These are phyloP conservation scores for Eupithecia tripunctaria DNA, from an alignment of 2,888 invertebrate species.

Conservation along the genomic window DNA sequence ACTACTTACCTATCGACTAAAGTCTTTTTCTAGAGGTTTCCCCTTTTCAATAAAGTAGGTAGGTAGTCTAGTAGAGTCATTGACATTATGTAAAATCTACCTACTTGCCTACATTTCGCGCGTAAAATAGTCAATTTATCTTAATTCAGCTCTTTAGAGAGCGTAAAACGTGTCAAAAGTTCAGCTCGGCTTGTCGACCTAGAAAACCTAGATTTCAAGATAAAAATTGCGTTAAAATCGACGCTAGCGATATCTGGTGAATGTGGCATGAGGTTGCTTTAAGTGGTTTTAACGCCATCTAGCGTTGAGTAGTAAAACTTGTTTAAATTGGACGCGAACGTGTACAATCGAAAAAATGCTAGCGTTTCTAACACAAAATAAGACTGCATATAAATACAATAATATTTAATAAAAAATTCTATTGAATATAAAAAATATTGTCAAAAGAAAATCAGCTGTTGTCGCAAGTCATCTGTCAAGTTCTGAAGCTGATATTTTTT, in stretches of 20 bases:
- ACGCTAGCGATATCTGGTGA: slow-evolving; percentile 34
- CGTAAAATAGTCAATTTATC: slow-evolving; percentile 29
- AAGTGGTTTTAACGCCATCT: slow-evolving; percentile 47
- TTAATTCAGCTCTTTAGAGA: slow-evolving; percentile 24
- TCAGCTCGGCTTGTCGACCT: slow-evolving; percentile 24
- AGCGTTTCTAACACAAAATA: not conserved
- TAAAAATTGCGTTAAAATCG: slow-evolving; percentile 7
- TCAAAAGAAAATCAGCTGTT: slow-evolving; percentile 47
- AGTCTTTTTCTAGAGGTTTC: not conserved
- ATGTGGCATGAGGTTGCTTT: not conserved
- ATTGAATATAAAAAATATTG: not conserved
- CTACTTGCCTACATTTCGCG: not conserved
- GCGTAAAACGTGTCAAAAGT: slow-evolving; percentile 25
- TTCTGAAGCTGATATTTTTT: slow-evolving; percentile 41
- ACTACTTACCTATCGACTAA: not conserved
- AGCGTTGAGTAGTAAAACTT: slow-evolving; percentile 42
- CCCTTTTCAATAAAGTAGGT: not conserved
- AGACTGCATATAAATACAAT: not conserved
- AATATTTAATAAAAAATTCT: not conserved
- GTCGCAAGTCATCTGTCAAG: slow-evolving; percentile 38
- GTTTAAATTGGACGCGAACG: not conserved
- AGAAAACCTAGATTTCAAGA: slow-evolving; percentile 34
- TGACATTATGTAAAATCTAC: not conserved
- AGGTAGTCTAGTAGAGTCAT: not conserved
- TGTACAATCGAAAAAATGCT: not conserved